Evolutionary conservation across 2,113 vertebrate genomes (phyloP), one percentile per base, ranked within the genome.

Genomic region (Megaleporinus macrocephalus): DNA sequence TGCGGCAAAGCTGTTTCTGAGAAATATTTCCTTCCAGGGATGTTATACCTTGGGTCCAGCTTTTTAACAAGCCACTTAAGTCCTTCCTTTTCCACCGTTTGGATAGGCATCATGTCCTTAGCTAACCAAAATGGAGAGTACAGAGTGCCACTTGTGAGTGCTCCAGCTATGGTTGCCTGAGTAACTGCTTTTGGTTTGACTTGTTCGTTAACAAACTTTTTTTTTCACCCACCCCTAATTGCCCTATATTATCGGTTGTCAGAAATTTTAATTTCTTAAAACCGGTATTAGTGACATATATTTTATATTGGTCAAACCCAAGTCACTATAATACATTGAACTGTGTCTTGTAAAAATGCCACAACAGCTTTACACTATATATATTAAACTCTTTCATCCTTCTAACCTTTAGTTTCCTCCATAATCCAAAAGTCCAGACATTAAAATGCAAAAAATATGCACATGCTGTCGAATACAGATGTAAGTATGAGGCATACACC

Each of bases 401-500:
- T 70, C n/a, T 44, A 70, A n/a, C 36, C 14, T 70, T 70, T 24
- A 13, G 65, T n/a, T 22, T 69, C 20, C 30, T 41, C 9, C 55
- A 20, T n/a, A 59, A 61, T 14, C 41, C 16, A 51, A 12, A 62
- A 49, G 24, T 24, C 70, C 13, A 53, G 18, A 74, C 33, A n/a
- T 44, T 26, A 20, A 44, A 65, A 27, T 53, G 0, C 2, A 29
- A 29, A 33, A 44, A 36, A 30, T 9, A 12, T 47, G 10, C 18
- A 27, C 14, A 59, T 20, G 24, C 63, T 49, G 53, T 74, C 3
- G 30, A 16, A 62, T 72, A 33, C 73, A 65, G 72, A 65, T 27
- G 62, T 65, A 65, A 55, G 73, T 62, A 44, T 51, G 76, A 15
- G 78, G 77, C 79, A 77, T 24, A n/a, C 22, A n/a, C 33, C 66